Base-by-base conservation (phyloP, 2,797 vertebrate genomes). In the Pseudochaenichthys georgianus region DNA sequence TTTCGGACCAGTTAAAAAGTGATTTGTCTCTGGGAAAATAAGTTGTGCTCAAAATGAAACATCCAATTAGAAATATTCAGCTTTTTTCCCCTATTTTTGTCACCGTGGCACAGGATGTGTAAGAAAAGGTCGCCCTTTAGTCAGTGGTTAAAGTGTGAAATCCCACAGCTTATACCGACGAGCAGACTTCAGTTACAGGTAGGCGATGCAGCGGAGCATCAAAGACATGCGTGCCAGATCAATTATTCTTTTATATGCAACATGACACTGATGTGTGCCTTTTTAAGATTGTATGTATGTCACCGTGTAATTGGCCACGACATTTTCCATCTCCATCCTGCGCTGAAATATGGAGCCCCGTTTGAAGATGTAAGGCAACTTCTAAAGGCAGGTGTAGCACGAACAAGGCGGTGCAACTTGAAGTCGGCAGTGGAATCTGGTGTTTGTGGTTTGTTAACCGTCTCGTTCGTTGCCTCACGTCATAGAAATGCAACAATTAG, bases 91-190 rank as follows among this genome's bases (percentile, higher is more conserved):
- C 87, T 85, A 86, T 86, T 90, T 94, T 80, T 90, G 90, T 91
- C 76, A 82, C 75, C 3, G 17, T 67, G 57, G 51, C 73, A 83
- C 82, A 90, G 83, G 79, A 91, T 88, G 76, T 79, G 85, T 87
- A 83, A 81, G 77, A 88, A 83, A 89, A 90, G 83, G 87, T 88
- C 81, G 86, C 74, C 90, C 87, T 93, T 93, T 90, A 89, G 87
- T 89, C 70, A 17, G 81, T 72, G 86, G 90, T 91, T 90, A 66
- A 88, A 87, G 86, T 91, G 91, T 90, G 86, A 90, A 89, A 88
- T 90, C 88, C 73, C 76, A 72, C 84, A 75, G 88, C 83, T 88
- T 82, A 81, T 77, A 68, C 81, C 21, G 57, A 75, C 60, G 16
- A 42, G 82, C 84, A 89, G 80, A 88, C 82, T 82, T 86, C 75